Percentiles rank a stretch among this genome's conserved stretches.
These are phyloP conservation scores for Calliphora vomitoria DNA, from an alignment of 2,888 invertebrate species.

Conservation along the genomic window DNA sequence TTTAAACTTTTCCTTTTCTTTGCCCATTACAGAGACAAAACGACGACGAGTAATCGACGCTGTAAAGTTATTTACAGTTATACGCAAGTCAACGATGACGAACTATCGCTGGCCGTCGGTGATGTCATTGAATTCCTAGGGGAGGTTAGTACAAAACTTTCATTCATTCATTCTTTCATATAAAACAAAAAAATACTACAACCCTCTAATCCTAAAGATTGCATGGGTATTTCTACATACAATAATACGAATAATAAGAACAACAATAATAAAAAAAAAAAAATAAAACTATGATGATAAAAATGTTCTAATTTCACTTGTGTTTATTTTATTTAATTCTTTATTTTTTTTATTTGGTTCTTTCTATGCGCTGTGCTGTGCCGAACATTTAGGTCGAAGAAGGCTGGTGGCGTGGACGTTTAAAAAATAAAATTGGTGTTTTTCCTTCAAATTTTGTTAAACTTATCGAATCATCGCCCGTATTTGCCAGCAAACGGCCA, in stretches of 20 bases:
- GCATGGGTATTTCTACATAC: neutral
- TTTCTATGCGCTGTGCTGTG: slow-evolving; percentile 12
- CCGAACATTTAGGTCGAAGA: slow-evolving; percentile 88
- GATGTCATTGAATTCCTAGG: slow-evolving; percentile 95
- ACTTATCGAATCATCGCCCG: slow-evolving; percentile 85
- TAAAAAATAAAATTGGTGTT: slow-evolving; percentile 93
- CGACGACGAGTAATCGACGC: slow-evolving; percentile 86
- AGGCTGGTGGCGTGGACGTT: slow-evolving; percentile 96
- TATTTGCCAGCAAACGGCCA: slow-evolving; percentile 83
- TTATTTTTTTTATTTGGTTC: slow-evolving; percentile 2
- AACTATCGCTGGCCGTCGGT: slow-evolving; percentile 93
- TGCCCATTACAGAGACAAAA: slow-evolving; percentile 82
- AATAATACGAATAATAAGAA: neutral
- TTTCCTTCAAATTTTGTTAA: slow-evolving; percentile 98
- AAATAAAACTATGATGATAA: slow-evolving; percentile 29
- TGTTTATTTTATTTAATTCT: slow-evolving; percentile 43
- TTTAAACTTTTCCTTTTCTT: slow-evolving; percentile 60
- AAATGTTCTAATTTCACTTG: slow-evolving; percentile 46
- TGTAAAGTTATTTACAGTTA: slow-evolving; percentile 96
- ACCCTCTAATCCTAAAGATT: slow-evolving; percentile 37
- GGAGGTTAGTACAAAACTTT: slow-evolving; percentile 86
- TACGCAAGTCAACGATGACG: slow-evolving; percentile 96
- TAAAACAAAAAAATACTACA: neutral
- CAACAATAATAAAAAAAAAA: slow-evolving; percentile 1
- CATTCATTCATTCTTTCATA: neutral